Conservation (phyloP, 2,113 vertebrate genomes). For the Eretmodus cyanostictus region DNA sequence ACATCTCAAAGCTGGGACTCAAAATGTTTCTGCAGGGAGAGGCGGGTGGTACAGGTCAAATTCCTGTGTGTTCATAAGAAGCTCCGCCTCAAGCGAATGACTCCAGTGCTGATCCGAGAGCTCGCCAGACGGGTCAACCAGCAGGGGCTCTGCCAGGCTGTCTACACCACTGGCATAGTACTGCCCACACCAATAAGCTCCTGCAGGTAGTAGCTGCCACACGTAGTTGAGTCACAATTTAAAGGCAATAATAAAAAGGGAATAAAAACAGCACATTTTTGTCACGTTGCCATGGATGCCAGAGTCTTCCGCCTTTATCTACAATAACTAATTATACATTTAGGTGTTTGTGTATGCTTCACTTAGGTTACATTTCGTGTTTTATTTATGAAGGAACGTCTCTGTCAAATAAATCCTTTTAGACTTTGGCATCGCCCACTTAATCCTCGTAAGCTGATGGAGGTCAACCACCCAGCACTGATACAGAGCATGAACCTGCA, state of each 20-base stretch:
- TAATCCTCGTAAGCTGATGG: slow-evolving; percentile 88
- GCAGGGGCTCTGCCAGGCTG: slow-evolving; percentile 85
- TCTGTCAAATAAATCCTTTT: not conserved
- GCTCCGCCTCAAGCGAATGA: slow-evolving; percentile 88
- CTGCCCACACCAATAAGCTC: slow-evolving; percentile 89
- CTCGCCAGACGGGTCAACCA: slow-evolving; percentile 85
- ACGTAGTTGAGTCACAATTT: not conserved
- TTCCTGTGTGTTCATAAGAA: slow-evolving; percentile 97
- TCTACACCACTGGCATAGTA: slow-evolving; percentile 83
- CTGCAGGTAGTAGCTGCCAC: slow-evolving; percentile 76
- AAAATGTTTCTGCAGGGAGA: slow-evolving; percentile 71
- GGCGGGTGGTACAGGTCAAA: slow-evolving; percentile 92
- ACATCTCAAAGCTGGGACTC: not conserved
- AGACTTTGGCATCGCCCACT: slow-evolving; percentile 92
- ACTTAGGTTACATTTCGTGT: not conserved
- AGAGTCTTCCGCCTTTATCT: not conserved
- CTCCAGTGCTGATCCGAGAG: slow-evolving; percentile 92
- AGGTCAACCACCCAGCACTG: slow-evolving; percentile 86
- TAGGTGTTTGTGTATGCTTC: not conserved
- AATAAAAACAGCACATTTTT: not conserved
- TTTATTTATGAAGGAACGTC: not conserved
- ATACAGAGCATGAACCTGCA: slow-evolving; percentile 88
- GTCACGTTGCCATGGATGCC: not conserved
- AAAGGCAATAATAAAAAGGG: not conserved
- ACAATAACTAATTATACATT: not conserved